phyloP scores from a whole-genome alignment of 1,140 invertebrate species.

The Drosophila dunni region DNA sequence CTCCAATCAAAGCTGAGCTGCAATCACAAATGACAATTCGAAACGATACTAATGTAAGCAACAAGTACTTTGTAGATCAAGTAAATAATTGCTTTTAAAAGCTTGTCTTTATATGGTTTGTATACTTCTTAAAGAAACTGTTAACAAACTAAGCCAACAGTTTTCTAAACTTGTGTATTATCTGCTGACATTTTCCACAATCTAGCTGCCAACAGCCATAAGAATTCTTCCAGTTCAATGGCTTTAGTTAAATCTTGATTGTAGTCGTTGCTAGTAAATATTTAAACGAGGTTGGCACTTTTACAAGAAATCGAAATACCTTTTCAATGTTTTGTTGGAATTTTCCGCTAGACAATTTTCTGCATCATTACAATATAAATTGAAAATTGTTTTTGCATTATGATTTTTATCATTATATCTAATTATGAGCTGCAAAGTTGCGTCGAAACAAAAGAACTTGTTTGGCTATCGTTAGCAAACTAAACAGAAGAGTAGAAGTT shows the following conservation, averaged over 20 bases:
- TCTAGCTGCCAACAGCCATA: too few species aligned
- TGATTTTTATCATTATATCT: constrained; percentile 74
- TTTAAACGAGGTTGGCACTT: constrained; percentile 36
- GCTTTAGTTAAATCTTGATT: constrained; percentile 19
- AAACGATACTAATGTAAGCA: background rate
- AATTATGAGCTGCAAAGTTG: constrained; percentile 54
- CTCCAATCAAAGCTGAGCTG: constrained; percentile 15
- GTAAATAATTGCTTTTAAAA: too few species aligned
- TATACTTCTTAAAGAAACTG: too few species aligned
- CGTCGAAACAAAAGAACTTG: constrained; percentile 57
- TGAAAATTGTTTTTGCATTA: constrained; percentile 68
- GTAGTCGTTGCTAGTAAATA: constrained; percentile 16
- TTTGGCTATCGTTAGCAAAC: background rate
- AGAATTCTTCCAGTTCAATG: constrained; percentile 35
- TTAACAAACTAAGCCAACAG: too few species aligned
- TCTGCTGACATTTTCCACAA: background rate
- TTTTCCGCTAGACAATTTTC: constrained; percentile 59
- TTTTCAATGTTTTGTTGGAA: constrained; percentile 10
- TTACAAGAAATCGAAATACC: constrained; percentile 5
- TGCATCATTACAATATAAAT: constrained; percentile 48
- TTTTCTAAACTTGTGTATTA: background rate
- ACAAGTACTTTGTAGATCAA: too few species aligned
- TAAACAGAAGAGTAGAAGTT: background rate
- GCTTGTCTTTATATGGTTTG: too few species aligned
- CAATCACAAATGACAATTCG: constrained; percentile 3